Conservation (phyloP, 2,113 vertebrate species). For the Ceratotherium simum region DNA sequence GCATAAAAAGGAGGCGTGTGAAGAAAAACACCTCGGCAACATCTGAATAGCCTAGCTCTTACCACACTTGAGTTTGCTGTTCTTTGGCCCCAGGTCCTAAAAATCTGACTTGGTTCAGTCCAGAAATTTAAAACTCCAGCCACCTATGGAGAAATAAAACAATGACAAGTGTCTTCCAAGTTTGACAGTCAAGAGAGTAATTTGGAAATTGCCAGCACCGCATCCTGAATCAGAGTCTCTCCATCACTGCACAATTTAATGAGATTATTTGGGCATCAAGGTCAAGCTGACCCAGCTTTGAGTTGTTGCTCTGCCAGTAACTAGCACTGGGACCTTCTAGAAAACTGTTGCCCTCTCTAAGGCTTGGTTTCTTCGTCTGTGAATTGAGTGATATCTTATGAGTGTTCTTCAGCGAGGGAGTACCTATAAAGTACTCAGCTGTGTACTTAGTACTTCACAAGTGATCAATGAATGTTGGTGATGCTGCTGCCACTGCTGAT, state of each 20-base stretch:
- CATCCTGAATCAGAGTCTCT: background rate
- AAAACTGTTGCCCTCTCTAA: background rate
- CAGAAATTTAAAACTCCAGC: background rate
- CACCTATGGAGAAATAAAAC: conserved; percentile 1
- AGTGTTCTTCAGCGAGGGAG: background rate
- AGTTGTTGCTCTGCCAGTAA: background rate
- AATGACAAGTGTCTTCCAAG: background rate
- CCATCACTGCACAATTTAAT: background rate
- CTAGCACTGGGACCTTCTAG: background rate
- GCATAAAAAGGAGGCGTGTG: background rate
- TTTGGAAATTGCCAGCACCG: background rate
- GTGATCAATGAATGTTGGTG: background rate
- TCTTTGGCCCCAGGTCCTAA: background rate
- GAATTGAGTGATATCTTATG: background rate
- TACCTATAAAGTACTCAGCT: background rate
- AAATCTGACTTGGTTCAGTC: background rate
- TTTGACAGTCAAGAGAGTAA: background rate
- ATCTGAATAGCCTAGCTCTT: background rate
- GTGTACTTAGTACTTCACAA: background rate
- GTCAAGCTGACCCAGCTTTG: background rate
- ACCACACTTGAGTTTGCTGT: background rate
- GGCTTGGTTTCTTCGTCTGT: background rate
- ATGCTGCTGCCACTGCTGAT: no score
- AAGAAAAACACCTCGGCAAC: background rate
- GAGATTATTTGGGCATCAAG: background rate